A percentile compares a stretch with the other conserved stretches of the same genome.
Evolutionary conservation across 2,888 invertebrate genomes (phyloP).

Genomic region (Latrodectus hesperus): DNA sequence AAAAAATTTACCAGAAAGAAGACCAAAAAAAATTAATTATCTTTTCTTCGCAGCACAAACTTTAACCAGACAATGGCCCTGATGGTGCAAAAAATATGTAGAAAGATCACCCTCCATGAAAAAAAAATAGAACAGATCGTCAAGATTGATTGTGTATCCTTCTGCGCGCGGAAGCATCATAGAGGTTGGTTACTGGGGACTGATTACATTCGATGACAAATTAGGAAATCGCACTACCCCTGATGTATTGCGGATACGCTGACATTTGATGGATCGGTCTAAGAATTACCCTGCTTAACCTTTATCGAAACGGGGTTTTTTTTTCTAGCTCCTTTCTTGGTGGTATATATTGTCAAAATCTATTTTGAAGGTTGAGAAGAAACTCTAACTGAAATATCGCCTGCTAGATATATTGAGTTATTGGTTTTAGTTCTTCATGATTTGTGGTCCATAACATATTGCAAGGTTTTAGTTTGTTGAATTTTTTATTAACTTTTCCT

Average conservation of each 20-base stretch:
- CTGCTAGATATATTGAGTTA: background rate
- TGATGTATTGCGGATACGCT: conserved; percentile 43
- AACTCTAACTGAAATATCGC: background rate
- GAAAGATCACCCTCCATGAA: background rate
- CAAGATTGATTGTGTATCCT: conserved; percentile 45
- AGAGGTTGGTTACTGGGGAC: conserved; percentile 34
- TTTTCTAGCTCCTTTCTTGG: conserved; percentile 3
- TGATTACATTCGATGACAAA: conserved; percentile 62
- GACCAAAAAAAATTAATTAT: conserved; percentile 27
- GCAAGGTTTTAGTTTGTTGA: background rate
- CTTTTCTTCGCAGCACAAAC: background rate
- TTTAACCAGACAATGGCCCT: background rate
- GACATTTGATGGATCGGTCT: conserved; percentile 38
- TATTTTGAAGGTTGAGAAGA: background rate
- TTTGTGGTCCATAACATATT: background rate
- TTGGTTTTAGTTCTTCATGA: background rate
- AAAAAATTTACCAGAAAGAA: background rate
- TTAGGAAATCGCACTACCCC: conserved; percentile 20
- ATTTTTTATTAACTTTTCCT: background rate
- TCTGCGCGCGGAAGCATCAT: conserved; percentile 5
- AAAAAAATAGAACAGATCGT: conserved; percentile 17
- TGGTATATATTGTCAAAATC: background rate
- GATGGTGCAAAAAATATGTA: conserved; percentile 1
- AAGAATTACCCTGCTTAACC: conserved; percentile 55
- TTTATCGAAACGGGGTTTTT: conserved; percentile 20